phyloP scores from a whole-genome alignment of 2,113 vertebrate genomes.

The Saimiri boliviensis region DNA sequence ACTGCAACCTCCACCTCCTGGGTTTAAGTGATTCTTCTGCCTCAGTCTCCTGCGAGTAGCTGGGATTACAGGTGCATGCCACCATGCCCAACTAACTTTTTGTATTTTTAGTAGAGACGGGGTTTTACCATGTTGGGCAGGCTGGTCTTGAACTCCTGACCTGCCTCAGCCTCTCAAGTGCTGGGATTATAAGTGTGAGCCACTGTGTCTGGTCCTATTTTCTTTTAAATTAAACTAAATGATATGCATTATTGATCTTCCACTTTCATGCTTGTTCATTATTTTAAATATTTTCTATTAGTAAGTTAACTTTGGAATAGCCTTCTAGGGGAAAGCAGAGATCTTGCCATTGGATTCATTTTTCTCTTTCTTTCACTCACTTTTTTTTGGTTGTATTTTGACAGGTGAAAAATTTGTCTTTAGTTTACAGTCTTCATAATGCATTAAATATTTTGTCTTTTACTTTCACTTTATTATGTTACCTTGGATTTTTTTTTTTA shows the following conservation, averaged over 20 bases:
- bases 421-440: not conserved
- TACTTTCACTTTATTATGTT: not conserved
- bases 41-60: no score
- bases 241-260: not conserved
- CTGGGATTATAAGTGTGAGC: no score
- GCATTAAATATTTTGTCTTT: not conserved
- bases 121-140: no score
- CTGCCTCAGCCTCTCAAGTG: no score
- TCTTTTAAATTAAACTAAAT: conserved; percentile 5
- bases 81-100: no score
- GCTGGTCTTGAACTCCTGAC: no score
- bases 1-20: no score
- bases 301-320: not conserved
- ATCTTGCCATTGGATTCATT: not conserved
- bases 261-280: not conserved
- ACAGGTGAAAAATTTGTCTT: not conserved
- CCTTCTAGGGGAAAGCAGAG: not conserved
- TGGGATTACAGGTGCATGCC: no score
- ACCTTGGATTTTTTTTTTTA: not conserved
- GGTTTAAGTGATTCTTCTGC: no score
- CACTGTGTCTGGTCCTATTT: not conserved
- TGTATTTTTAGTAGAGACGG: no score
- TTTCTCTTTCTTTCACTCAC: not conserved
- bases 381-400: not conserved
- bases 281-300: conserved; percentile 23